Evolutionary conservation across 1,140 invertebrate genomes (phyloP).

Genomic region (Drosophila elegans): DNA sequence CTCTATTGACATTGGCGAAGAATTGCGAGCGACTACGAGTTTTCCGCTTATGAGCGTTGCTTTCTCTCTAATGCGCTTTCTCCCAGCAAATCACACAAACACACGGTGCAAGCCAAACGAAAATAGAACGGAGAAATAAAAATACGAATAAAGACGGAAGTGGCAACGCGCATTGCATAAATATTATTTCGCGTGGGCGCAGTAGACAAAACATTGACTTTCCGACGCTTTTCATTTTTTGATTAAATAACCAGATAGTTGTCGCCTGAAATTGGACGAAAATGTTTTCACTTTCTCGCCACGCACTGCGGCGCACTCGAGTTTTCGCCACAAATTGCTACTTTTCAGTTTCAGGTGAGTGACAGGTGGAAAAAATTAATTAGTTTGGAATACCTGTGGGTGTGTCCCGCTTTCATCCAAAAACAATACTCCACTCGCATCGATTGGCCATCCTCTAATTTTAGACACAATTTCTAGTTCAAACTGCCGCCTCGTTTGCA

Average conservation of each 20-base stretch:
- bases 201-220: constrained; percentile 64
- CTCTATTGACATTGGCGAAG: constrained; percentile 44
- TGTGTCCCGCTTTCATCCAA: constrained; percentile 16
- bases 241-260: constrained; percentile 70
- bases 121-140: constrained; percentile 54
- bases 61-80: constrained; percentile 74
- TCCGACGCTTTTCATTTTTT: constrained; percentile 31
- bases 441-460: constrained; percentile 69
- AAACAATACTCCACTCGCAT: constrained; percentile 5
- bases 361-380: neutral
- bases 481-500: constrained; percentile 53
- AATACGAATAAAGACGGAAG: constrained; percentile 61
- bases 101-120: constrained; percentile 4
- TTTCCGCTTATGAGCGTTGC: constrained; percentile 46
- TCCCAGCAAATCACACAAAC: constrained; percentile 27
- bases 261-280: constrained; percentile 37
- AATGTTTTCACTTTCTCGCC: constrained; percentile 78
- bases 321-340: constrained; percentile 59
- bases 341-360: constrained; percentile 69
- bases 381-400: constrained; percentile 22
- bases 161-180: constrained; percentile 64
- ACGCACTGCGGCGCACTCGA: constrained; percentile 71
- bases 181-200: constrained; percentile 54
- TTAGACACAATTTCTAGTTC: constrained; percentile 71
- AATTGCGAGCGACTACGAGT: constrained; percentile 12